Base-by-base conservation (phyloP, 2,113 vertebrate species). In the Tupaia chinensis region DNA sequence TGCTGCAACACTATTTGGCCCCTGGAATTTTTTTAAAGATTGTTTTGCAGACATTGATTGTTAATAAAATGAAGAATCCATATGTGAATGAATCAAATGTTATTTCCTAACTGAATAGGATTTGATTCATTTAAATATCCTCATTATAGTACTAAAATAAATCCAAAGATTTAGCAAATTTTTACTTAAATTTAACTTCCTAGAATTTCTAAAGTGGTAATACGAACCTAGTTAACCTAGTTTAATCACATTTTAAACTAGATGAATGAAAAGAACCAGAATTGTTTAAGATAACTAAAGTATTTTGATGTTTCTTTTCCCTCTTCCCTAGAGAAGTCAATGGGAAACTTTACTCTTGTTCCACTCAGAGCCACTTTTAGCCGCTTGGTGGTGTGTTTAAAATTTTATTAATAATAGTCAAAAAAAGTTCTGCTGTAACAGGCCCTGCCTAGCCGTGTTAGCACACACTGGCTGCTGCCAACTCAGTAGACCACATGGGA, bases 71-170 rank as follows among this genome's bases (percentile, higher is more conserved):
- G 77, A 93, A 58, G 83, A 92, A n/a, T 8, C 56, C 60, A 16
- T 56, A 7, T 93, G 94, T 65, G 78, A 58, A 66, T 74, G 76
- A 58, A 20, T 77, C 34, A 8, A 96, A 82, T 96, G 15, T 94
- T 81, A 91, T 77, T 97, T 97, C 76, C 80, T 96, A 82, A 87
- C 90, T 88, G 94, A 74, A 14, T 17, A 73, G 22, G 84, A 66
- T 82, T 97, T 87, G 23, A 84, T 79, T 91, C 96, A 58, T 34
- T 58, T 70, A n/a, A 68, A 9, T 95, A 34, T 84, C 65, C 54
- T 56, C 20, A 9, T 79, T 56, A 69, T 69, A 89, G 13, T 69
- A 61, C 58, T 93, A 90, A 87, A 96, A 70, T 76, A 87, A 73
- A 34, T 87, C 0, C 27, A 23, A 95, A 93, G 32, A 69, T 77